These are phyloP conservation scores for Frieseomelitta varia DNA, from an alignment of 1,140 invertebrate genomes.

Conservation along the genomic window DNA sequence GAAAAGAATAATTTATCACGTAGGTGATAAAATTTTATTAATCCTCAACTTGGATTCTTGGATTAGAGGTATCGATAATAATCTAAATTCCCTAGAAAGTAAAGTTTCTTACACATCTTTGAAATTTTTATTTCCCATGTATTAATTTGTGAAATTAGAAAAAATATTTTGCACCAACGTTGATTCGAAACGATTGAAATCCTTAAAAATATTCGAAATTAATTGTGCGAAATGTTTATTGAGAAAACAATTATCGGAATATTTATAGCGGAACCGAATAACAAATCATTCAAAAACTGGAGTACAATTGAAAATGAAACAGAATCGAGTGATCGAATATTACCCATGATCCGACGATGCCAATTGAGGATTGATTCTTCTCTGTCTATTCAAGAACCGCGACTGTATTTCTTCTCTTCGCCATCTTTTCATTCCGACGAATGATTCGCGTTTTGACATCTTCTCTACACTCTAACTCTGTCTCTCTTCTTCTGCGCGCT, in stretches of 20 bases:
- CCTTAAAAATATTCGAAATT: neutral
- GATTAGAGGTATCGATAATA: neutral
- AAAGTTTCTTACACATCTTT: neutral
- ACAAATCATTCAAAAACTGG: neutral
- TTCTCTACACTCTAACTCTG: conserved; percentile 12
- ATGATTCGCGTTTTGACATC: conserved; percentile 3
- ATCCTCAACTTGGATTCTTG: neutral
- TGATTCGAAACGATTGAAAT: no score
- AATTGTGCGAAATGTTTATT: no score
- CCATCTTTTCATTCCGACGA: neutral
- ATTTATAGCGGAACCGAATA: no score
- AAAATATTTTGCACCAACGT: neutral
- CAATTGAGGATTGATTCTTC: neutral
- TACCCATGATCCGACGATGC: neutral
- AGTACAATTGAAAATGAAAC: neutral
- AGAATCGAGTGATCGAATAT: neutral
- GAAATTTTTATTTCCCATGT: neutral
- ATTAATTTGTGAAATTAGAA: neutral
- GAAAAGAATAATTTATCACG: no score
- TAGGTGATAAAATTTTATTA: no score
- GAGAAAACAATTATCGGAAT: no score
- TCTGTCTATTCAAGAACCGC: neutral
- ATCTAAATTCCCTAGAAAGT: neutral
- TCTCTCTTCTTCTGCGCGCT: conserved; percentile 40
- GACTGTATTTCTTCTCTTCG: neutral